Percentiles rank a stretch among this genome's conserved stretches.
Evolutionary conservation across 2,113 vertebrate genomes (phyloP).

Genomic region (Heliornis fulica): DNA sequence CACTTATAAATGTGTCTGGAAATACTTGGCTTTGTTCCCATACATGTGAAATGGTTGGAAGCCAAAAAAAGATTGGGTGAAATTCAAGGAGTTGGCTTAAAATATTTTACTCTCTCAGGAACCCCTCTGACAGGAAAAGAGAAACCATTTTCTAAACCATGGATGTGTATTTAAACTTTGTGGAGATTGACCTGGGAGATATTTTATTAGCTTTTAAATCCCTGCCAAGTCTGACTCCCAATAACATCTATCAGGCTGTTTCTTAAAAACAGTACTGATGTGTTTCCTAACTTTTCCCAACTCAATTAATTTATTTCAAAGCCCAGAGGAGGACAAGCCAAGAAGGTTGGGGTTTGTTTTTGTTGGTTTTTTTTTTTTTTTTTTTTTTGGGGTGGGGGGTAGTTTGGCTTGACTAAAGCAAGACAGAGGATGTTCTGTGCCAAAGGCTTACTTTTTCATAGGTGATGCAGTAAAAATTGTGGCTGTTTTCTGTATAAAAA

Average conservation of each 20-base stretch:
- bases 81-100: not conserved
- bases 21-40: not conserved
- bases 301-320: not conserved
- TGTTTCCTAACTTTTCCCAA: not conserved
- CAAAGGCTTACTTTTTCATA: not conserved
- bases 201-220: not conserved
- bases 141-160: not conserved
- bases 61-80: not conserved
- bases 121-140: not conserved
- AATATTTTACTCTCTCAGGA: not conserved
- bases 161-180: not conserved
- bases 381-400: too few species aligned
- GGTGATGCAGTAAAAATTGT: not conserved
- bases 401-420: not conserved
- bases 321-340: not conserved
- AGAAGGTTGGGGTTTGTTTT: not conserved
- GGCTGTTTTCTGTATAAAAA: not conserved
- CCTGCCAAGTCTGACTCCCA: not conserved
- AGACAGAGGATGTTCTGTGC: not conserved
- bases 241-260: not conserved
- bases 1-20: not conserved
- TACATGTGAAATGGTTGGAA: not conserved
- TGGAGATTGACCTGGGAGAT: not conserved
- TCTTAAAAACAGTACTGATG: not conserved
- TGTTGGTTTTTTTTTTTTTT: too few species aligned